These are phyloP conservation scores for Andrena cerasifolii DNA, from an alignment of 1,140 invertebrate genomes.

Conservation along the genomic window DNA sequence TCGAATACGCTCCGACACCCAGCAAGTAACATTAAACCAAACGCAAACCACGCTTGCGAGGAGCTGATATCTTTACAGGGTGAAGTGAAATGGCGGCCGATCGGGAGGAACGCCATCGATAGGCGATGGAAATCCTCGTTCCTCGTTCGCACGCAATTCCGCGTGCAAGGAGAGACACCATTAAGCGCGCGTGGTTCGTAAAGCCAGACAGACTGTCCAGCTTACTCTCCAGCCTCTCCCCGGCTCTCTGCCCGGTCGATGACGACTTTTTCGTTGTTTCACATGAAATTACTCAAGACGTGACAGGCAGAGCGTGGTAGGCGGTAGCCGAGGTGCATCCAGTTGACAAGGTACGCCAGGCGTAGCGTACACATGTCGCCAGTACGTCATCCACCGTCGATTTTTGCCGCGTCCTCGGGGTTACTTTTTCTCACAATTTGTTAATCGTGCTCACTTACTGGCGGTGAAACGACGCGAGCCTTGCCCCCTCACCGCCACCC, in stretches of 20 bases:
- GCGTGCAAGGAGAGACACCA: constrained; percentile 9
- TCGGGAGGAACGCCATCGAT: no score
- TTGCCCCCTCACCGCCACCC: no score
- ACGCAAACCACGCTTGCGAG: no score
- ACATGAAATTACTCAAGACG: constrained; percentile 41
- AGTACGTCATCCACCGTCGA: constrained; percentile 62
- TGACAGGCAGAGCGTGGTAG: constrained; percentile 31
- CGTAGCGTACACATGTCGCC: constrained; percentile 52
- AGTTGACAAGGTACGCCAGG: constrained; percentile 38
- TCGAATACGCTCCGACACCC: no score
- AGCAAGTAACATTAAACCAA: no score
- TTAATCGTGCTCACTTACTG: constrained; percentile 73
- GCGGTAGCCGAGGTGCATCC: constrained; percentile 23
- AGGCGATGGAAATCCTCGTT: constrained; percentile 5
- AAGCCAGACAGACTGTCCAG: background rate
- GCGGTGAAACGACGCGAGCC: background rate
- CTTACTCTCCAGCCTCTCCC: background rate
- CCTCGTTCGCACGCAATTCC: constrained; percentile 3
- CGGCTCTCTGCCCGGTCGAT: background rate
- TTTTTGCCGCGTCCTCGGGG: constrained; percentile 58
- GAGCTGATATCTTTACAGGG: no score
- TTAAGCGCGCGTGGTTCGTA: background rate
- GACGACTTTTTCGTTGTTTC: constrained; percentile 29
- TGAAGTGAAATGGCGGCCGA: no score
- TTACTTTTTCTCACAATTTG: constrained; percentile 78